Evolutionary conservation across 2,113 vertebrate genomes (phyloP).

Genomic region (Cichladusa arquata): DNA sequence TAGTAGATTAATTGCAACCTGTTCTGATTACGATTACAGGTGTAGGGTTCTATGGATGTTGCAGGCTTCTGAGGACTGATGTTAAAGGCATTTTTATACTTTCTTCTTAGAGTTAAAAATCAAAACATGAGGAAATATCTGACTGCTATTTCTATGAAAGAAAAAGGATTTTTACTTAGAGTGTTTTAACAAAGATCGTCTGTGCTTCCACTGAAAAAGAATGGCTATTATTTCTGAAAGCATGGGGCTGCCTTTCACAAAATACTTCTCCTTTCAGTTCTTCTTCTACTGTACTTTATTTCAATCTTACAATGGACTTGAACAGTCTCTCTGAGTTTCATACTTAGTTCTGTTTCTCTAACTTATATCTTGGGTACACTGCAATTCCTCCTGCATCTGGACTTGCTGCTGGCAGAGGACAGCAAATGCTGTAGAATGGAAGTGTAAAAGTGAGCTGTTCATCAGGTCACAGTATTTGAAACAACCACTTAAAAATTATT

Average conservation of each 20-base stretch:
- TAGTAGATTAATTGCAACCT: constrained; percentile 51
- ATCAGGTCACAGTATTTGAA: neutral
- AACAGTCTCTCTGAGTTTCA: neutral
- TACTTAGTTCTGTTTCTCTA: neutral
- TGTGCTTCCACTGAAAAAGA: neutral
- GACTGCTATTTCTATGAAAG: neutral
- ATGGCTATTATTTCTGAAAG: neutral
- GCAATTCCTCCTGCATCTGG: neutral
- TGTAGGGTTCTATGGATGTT: neutral
- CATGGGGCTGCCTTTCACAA: neutral
- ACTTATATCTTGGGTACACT: neutral
- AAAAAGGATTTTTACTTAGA: neutral
- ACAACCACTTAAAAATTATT: neutral
- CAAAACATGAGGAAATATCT: neutral
- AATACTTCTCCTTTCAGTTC: neutral
- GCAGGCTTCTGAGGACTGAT: neutral
- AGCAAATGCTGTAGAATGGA: neutral
- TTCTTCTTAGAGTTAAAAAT: neutral
- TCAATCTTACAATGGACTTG: neutral
- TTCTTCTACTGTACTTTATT: neutral
- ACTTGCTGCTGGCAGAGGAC: neutral
- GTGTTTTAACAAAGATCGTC: neutral
- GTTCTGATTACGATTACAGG: constrained; percentile 6
- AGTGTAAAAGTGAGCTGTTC: neutral
- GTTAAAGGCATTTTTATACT: neutral